phyloP scores from a whole-genome alignment of 2,888 invertebrate species.

The Augiades crinisus region DNA sequence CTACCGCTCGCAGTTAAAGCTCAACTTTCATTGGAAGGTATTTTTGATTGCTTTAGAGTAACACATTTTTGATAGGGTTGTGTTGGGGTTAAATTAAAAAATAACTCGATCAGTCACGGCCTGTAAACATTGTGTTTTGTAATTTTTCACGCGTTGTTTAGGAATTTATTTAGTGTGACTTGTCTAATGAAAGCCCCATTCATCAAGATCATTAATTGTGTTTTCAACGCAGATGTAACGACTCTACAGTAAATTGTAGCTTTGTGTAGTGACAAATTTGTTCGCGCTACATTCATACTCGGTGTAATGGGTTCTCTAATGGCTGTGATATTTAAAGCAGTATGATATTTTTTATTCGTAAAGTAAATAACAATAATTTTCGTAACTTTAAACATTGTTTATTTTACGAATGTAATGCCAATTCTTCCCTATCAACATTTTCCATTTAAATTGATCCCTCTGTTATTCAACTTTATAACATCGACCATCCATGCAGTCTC shows the following conservation, averaged over 20 bases:
- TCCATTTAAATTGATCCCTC: too few species aligned
- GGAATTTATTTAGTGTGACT: slow-evolving; percentile 60
- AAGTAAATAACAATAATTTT: too few species aligned
- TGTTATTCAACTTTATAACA: too few species aligned
- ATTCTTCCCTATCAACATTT: too few species aligned
- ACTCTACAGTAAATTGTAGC: slow-evolving; percentile 39
- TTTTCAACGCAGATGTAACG: slow-evolving; percentile 53
- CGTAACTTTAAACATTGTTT: too few species aligned
- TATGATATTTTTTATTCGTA: too few species aligned
- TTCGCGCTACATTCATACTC: slow-evolving; percentile 25
- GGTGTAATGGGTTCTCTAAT: slow-evolving; percentile 3
- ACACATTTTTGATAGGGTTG: slow-evolving; percentile 46
- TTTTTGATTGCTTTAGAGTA: slow-evolving; percentile 4
- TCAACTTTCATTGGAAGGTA: slow-evolving; percentile 8
- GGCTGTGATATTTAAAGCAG: slow-evolving; percentile 7
- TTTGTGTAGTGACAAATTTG: slow-evolving; percentile 53
- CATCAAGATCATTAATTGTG: slow-evolving; percentile 49
- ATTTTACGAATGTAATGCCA: too few species aligned
- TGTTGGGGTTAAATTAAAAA: slow-evolving; percentile 56
- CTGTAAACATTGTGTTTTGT: slow-evolving; percentile 64
- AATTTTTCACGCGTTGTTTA: slow-evolving; percentile 72
- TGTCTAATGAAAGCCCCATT: slow-evolving; percentile 44
- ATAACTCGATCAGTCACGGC: slow-evolving; percentile 66
- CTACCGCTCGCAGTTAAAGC: background rate
- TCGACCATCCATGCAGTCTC: too few species aligned